Evolutionary conservation across 1,140 invertebrate genomes (phyloP).

Genomic region (Oreohelix idahoensis): DNA sequence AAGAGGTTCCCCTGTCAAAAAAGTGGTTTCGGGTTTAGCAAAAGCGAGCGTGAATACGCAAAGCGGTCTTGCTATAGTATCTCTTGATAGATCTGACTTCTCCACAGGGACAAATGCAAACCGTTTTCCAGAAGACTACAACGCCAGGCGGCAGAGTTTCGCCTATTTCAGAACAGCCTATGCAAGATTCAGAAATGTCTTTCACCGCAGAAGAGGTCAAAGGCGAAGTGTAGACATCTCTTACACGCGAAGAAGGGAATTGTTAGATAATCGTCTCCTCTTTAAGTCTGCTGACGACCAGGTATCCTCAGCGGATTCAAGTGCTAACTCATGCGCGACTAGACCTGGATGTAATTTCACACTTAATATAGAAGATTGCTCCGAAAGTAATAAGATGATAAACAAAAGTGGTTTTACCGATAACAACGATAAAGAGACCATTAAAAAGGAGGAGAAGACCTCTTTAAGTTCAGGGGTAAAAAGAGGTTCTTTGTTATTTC

Average conservation of each 20-base stretch:
- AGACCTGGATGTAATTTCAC: neutral
- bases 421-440: neutral
- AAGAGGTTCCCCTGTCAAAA: neutral
- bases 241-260: neutral
- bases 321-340: neutral
- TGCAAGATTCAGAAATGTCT: slow-evolving; percentile 8
- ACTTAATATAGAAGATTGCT: slow-evolving; percentile 9
- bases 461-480: slow-evolving; percentile 5
- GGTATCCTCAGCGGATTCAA: neutral
- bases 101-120: neutral
- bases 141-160: neutral
- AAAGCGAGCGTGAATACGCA: slow-evolving; percentile 7
- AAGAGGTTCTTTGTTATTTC: neutral
- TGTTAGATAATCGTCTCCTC: neutral
- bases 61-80: neutral
- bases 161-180: slow-evolving; percentile 21
- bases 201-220: slow-evolving; percentile 1
- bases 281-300: neutral
- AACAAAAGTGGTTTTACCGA: neutral
- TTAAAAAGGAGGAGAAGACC: neutral
- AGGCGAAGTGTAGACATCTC: slow-evolving; percentile 13
- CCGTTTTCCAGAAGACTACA: neutral
- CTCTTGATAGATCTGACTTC: slow-evolving; percentile 20
- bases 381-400: neutral
- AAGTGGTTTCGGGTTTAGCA: neutral